A percentile compares a stretch with the other conserved stretches of the same genome.
These are phyloP conservation scores for Sinocyclocheilus grahami DNA, from an alignment of 2,113 vertebrate species.

Conservation along the genomic window DNA sequence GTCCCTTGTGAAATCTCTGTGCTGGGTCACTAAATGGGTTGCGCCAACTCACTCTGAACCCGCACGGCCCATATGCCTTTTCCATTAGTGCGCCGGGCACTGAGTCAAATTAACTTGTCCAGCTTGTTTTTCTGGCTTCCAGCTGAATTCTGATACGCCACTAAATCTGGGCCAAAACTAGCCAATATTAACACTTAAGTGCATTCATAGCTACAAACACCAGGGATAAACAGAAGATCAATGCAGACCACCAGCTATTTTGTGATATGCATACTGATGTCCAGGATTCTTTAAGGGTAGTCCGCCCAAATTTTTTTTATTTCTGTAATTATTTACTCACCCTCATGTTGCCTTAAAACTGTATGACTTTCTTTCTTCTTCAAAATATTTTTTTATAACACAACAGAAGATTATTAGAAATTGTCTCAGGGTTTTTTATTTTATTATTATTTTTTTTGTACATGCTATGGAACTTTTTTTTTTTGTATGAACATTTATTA, in stretches of 20 bases:
- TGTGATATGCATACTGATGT: background rate
- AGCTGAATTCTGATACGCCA: background rate
- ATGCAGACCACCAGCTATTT: background rate
- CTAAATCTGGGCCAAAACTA: background rate
- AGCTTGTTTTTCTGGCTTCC: constrained; percentile 28
- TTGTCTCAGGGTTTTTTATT: too few species aligned
- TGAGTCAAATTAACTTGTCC: constrained; percentile 1
- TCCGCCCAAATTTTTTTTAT: too few species aligned
- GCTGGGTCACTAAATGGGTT: constrained; percentile 32
- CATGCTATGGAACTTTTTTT: background rate
- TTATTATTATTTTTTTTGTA: too few species aligned
- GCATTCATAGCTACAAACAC: background rate
- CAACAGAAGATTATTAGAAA: too few species aligned
- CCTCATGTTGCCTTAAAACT: background rate
- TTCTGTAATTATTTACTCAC: background rate
- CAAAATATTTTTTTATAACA: too few species aligned
- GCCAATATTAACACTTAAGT: background rate
- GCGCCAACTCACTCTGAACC: constrained; percentile 16
- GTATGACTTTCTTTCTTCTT: background rate
- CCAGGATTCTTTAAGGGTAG: background rate
- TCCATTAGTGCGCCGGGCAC: constrained; percentile 8
- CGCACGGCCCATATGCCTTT: background rate
- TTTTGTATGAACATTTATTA: too few species aligned
- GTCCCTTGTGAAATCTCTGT: constrained; percentile 22
- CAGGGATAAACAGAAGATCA: background rate